Conservation (phyloP, 2,797 vertebrate species). For the Crypturellus tataupa region DNA sequence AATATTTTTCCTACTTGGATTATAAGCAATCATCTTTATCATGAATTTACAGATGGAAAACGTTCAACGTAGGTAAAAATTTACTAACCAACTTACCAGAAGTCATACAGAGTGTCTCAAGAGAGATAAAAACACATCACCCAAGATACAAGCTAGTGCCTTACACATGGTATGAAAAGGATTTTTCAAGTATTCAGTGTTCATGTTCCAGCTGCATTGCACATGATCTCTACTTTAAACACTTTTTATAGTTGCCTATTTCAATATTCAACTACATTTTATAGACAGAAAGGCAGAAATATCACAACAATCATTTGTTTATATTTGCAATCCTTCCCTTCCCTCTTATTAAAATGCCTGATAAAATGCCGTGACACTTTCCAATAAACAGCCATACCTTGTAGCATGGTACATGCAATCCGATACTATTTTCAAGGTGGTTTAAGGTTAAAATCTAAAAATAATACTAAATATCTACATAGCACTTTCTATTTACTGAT, state of each 20-base stretch:
- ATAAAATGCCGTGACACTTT: background rate
- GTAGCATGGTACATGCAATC: rapidly evolving
- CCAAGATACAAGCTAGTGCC: background rate
- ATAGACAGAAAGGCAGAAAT: background rate
- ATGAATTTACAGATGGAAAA: background rate
- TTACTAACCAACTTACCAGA: background rate
- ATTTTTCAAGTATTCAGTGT: background rate
- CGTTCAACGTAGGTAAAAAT: background rate
- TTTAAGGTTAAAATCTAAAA: background rate
- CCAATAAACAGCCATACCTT: background rate
- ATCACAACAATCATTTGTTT: background rate
- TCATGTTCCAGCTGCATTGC: background rate
- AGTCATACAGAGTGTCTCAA: background rate
- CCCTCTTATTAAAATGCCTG: background rate
- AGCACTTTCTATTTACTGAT: background rate
- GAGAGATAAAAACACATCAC: background rate
- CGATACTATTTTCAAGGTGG: background rate
- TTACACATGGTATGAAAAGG: background rate
- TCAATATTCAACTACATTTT: background rate
- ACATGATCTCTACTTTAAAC: background rate
- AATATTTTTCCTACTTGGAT: background rate
- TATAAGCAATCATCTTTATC: background rate
- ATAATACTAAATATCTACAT: background rate
- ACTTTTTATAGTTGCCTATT: background rate
- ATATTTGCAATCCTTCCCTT: background rate